Conservation (phyloP, 2,888 invertebrate genomes). For the Nomada hirtipes region DNA sequence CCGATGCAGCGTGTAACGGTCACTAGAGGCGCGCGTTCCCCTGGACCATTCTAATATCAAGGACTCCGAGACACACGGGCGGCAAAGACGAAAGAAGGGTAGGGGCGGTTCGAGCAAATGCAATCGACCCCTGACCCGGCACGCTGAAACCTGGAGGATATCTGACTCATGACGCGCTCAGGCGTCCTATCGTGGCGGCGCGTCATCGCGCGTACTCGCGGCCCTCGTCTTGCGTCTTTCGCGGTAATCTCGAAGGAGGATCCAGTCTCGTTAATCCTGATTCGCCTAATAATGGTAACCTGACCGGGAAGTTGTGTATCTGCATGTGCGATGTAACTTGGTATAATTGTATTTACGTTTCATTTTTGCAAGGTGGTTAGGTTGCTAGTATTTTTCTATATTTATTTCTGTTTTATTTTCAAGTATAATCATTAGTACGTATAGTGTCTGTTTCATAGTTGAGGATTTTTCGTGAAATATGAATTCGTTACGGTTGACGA, state of each 20-base stretch:
- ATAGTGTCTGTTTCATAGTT: no score
- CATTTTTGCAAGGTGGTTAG: background rate
- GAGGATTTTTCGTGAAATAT: no score
- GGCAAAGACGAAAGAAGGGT: constrained; percentile 61
- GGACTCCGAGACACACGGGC: constrained; percentile 75
- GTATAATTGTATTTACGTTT: background rate
- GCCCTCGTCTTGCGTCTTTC: constrained; percentile 36
- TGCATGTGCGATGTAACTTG: constrained; percentile 4
- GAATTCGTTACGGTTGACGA: background rate
- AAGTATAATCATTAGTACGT: no score
- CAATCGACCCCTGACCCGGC: constrained; percentile 82
- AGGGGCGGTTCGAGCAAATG: constrained; percentile 79
- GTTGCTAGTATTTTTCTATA: background rate
- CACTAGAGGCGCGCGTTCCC: constrained; percentile 76
- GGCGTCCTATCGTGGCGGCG: constrained; percentile 73
- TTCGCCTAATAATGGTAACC: constrained; percentile 51
- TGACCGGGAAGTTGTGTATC: constrained; percentile 7
- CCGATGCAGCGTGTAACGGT: constrained; percentile 72
- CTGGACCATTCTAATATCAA: constrained; percentile 84
- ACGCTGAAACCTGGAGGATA: constrained; percentile 81
- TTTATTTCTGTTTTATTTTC: no score
- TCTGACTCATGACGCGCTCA: constrained; percentile 82
- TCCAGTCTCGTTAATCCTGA: constrained; percentile 48
- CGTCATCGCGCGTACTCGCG: constrained; percentile 67
- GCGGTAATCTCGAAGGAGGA: constrained; percentile 29